These are phyloP conservation scores for Pseudorasbora parva DNA, from an alignment of 2,113 vertebrate genomes.

Conservation along the genomic window DNA sequence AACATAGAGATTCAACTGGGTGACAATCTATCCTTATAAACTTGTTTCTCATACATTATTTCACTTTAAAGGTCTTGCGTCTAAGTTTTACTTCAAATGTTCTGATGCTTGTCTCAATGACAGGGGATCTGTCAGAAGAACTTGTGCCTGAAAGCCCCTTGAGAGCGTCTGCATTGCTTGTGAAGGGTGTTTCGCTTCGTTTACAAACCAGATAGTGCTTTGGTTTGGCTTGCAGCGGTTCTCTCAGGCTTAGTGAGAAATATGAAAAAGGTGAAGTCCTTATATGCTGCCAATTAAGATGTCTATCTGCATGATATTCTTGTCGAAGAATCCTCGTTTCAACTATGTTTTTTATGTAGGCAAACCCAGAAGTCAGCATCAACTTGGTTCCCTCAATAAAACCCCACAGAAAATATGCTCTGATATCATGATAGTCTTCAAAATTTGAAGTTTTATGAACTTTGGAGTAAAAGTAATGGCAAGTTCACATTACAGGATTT, in stretches of 20 bases:
- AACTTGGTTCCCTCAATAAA: too few relatives aligned
- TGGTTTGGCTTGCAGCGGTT: slow-evolving; percentile 11
- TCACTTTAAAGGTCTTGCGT: not conserved
- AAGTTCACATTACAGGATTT: too few relatives aligned
- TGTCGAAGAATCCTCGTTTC: not conserved
- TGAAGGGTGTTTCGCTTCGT: slow-evolving; percentile 16
- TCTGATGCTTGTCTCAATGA: not conserved
- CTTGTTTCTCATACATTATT: not conserved
- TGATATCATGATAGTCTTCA: too few relatives aligned
- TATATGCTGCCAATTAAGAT: slow-evolving; percentile 5
- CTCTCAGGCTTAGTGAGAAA: not conserved
- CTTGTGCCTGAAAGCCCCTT: not conserved
- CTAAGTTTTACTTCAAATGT: not conserved
- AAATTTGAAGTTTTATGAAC: too few relatives aligned
- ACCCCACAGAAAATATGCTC: too few relatives aligned
- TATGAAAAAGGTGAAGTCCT: not conserved
- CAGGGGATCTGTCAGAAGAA: too few relatives aligned
- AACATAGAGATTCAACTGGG: not conserved
- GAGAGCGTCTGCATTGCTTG: slow-evolving; percentile 3
- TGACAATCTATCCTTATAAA: not conserved
- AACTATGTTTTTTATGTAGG: not conserved
- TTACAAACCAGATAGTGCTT: slow-evolving; percentile 28
- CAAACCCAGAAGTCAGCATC: too few relatives aligned
- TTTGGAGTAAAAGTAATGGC: too few relatives aligned
- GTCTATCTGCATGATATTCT: not conserved